Percentiles rank a stretch among this genome's conserved stretches.
phyloP scores from a whole-genome alignment of 2,888 invertebrate species.

The Mayetiola destructor region DNA sequence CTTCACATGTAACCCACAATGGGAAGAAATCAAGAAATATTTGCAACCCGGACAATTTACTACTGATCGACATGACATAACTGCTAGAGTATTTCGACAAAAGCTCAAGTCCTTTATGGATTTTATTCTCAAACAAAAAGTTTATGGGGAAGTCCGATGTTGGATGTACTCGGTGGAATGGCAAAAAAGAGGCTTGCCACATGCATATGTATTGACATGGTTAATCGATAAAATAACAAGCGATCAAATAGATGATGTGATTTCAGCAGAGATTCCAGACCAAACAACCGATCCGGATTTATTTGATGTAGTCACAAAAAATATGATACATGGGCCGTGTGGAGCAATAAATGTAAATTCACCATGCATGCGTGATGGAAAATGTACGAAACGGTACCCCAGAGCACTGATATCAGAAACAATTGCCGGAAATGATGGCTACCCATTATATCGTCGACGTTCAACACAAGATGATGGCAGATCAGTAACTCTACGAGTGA shows the following conservation, averaged over 20 bases:
- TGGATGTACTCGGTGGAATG: background rate
- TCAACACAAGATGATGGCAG: slow-evolving; percentile 21
- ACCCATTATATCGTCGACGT: slow-evolving; percentile 25
- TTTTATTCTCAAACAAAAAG: background rate
- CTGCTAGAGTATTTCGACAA: slow-evolving; percentile 19
- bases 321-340: slow-evolving; percentile 29
- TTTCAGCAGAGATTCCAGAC: slow-evolving; percentile 23
- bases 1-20: slow-evolving; percentile 17
- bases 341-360: slow-evolving; percentile 24
- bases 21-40: slow-evolving; percentile 14
- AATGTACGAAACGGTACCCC: slow-evolving; percentile 26
- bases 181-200: slow-evolving; percentile 19
- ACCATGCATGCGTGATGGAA: slow-evolving; percentile 29
- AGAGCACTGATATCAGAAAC: slow-evolving; percentile 22
- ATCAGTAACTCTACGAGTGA: slow-evolving; percentile 20
- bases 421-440: slow-evolving; percentile 25
- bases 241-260: slow-evolving; percentile 19
- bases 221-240: slow-evolving; percentile 16
- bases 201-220: slow-evolving; percentile 24
- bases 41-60: slow-evolving; percentile 3
- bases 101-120: background rate
- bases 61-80: slow-evolving; percentile 16
- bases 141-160: slow-evolving; percentile 15
- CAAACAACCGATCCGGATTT: slow-evolving; percentile 22
- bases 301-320: slow-evolving; percentile 22